Percentiles rank a stretch among this genome's conserved stretches.
phyloP scores from a whole-genome alignment of 2,113 vertebrate species.

The Irena cyanogastra region DNA sequence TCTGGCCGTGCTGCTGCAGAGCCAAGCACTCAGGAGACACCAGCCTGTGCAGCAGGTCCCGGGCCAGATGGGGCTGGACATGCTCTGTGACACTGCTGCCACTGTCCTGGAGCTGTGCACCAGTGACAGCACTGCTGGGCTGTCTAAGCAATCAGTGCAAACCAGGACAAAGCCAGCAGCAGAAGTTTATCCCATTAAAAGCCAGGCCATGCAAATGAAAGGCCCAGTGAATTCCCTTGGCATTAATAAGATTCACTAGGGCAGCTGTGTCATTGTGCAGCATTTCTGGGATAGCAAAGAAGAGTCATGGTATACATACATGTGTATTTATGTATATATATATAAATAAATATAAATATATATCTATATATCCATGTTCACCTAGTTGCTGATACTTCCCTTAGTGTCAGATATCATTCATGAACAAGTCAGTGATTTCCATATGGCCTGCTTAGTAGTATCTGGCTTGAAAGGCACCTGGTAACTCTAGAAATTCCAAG shows the following conservation, averaged over 20 bases:
- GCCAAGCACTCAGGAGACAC: neutral
- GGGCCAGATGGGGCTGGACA: neutral
- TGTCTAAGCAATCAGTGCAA: neutral
- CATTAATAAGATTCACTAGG: neutral
- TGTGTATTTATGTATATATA: neutral
- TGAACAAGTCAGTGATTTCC: neutral
- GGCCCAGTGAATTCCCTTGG: neutral
- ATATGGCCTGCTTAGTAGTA: neutral
- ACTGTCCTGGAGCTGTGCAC: accelerated
- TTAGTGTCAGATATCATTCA: neutral
- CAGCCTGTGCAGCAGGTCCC: accelerated
- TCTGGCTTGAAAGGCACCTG: neutral
- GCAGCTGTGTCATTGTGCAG: neutral
- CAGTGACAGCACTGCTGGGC: neutral
- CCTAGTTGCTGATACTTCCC: neutral
- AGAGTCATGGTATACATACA: accelerated
- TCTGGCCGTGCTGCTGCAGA: neutral
- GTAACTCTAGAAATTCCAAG: neutral
- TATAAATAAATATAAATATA: accelerated
- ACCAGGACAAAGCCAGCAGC: neutral
- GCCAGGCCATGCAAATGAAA: neutral
- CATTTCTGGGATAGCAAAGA: neutral
- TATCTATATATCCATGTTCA: neutral
- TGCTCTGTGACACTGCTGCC: too few species aligned
- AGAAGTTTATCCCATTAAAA: neutral